Evolutionary conservation across 1,140 invertebrate species (phyloP), one percentile per base, ranked within the genome.

Genomic region (Watersipora subatra): DNA sequence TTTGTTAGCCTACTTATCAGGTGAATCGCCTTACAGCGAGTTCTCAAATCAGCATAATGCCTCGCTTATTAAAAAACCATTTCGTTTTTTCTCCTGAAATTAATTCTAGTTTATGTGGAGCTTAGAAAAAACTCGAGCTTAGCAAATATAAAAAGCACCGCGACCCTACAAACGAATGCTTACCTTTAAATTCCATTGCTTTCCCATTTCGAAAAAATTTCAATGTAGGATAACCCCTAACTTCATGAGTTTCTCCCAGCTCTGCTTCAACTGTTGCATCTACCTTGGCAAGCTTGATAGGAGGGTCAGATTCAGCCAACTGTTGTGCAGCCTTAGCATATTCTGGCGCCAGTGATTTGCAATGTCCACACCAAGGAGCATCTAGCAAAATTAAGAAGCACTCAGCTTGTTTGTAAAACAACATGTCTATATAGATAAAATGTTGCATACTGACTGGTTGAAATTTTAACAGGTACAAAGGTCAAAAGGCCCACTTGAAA

Each of bases 291-390:
- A 99, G 82, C 77, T 92, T 92, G 67, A 99, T 89, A 22, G 85
- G 76, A 15, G 92, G 92, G 57, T 86, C 85, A 17, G 76, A 73
- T 71, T 87, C 84, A 27, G 84, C 82, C 64, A 99, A 82, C 69
- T 85, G 84, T 69, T 87, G 85, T 24, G 96, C 94, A 67, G 96
- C 96, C 80, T 95, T 95, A 24, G 86, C 92, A 81, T 93, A 99
- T 81, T 98, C 93, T 26, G 96, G 97, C 56, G 91, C 93, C 59
- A 99, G 83, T 59, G 91, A 88, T 82, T 99, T 99, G 84, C 97
- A 99, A 78, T 99, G 96, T 69, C 94, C 94, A 80, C 97, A 99
- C 96, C 96, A 99, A 78, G 96, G 95, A 64, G 96, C 96, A 87
- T 98, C 93, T 97, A 75, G 26, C 76, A 73, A 65, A 61, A 30